Base-by-base conservation (phyloP, 2,888 invertebrate species). In the Hartigia nigra region DNA sequence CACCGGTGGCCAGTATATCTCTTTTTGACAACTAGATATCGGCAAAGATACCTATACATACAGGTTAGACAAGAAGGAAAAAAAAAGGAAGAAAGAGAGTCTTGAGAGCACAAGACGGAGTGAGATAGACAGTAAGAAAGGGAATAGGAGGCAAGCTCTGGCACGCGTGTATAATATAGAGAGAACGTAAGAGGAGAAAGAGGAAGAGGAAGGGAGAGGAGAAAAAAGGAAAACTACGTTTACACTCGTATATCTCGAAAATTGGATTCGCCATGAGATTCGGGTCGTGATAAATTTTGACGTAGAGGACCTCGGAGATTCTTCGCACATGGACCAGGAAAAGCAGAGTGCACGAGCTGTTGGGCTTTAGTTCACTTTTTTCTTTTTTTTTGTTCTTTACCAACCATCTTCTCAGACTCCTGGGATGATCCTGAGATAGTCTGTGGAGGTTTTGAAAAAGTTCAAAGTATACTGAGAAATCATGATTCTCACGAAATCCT, bases 241-340 rank as follows among this genome's bases (percentile, higher is more conserved):
- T 85, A 85, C 82, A 86, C 88, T 87, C 89, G 87, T 89, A 90
- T 89, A 90, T 89, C 89, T 89, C 84, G 87, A 87, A 90, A 89
- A 90, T 90, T 90, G 90, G 90, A 89, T 90, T 88, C 87, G 87
- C 84, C 85, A 84, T 81, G 85, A 88, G 88, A 88, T 88, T 87
- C 89, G 86, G 85, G 85, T 80, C 81, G 84, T 86, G 89, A 90
- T 90, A 90, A 90, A 90, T 90, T 88, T 84, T 87, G 83, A 82
- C 83, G 36, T 32, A 78, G 74, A 37, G 80, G 78, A 75, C 82
- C 80, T 76, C 75, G 76, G 76, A 80, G 76, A 78, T 80, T 82
- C 76, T 80, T 80, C 39, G 75, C 35, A 1, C 75, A 39, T 31
- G 75, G 32, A 69, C 69, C 39, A 31, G 9, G 32, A 72, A 23